Evolutionary conservation across 2,797 vertebrate species (phyloP), one percentile per base, ranked within the genome.

Genomic region (Octomys mimax): DNA sequence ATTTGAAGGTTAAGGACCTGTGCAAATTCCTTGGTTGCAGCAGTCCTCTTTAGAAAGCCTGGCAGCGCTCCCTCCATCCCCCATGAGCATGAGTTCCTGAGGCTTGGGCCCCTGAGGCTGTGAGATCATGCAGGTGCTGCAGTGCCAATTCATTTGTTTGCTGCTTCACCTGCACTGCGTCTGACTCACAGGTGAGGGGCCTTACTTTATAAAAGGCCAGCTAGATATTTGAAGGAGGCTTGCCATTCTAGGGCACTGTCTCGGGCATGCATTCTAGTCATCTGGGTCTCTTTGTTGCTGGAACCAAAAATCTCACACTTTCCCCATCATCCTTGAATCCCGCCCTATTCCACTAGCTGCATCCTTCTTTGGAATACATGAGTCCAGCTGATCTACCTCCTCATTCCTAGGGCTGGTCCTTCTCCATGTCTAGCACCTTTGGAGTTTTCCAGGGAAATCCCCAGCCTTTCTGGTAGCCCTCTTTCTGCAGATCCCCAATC

Each of bases 161-260:
- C n/a, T 88, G 62, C 2, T 89, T 52, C 61, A 71, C 19, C 39
- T 36, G 31, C 78, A 59, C 57, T 71, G 49, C 52, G 7, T 81
- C 49, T 57, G 66, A 22, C 19, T 95, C 39, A 11, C 2, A 4
- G 66, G 36, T 83, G 33, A 93, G 22, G 24, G 64, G 57, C 57
- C 21, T 88, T 77, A 75, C n/a, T 31, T 82, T 91, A 19, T 64
- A 89, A 95, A 94, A 95, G 49, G 54, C 91, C 80, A 85, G 21
- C 81, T 83, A 39, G 9, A 16, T 42, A 57, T 64, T 83, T 87
- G 54, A 93, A 93, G 71, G 59, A 70, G 66, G 80, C 26, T 62
- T 70, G 54, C 16, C 78, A 94, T 81, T 75, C 88, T 90, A 46
- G 81, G 66, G 92, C 71, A 73, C 73, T 81, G 71, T 89, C 61